Conservation (phyloP, 37 sponge, comb jelly and placozoan species). For the Lycopodina hypogea region DNA sequence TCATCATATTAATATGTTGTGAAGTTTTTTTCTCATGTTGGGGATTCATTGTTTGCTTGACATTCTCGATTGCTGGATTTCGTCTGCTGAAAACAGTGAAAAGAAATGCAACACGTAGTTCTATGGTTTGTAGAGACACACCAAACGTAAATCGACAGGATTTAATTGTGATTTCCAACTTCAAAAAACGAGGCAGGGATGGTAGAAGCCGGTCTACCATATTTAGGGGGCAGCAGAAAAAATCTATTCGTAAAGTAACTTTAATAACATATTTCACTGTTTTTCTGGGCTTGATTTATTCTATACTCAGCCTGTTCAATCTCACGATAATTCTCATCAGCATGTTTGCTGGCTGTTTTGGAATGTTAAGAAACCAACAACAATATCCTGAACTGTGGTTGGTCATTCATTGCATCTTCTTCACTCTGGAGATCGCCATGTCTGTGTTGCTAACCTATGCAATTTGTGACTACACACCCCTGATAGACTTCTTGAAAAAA, state of each 20-base stretch:
- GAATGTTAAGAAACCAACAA: neutral
- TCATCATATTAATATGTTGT: constrained; percentile 39
- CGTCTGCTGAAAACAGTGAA: constrained; percentile 37
- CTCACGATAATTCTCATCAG: constrained; percentile 1
- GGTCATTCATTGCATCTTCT: constrained; percentile 5
- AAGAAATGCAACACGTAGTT: constrained; percentile 9
- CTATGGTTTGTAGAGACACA: constrained; percentile 22
- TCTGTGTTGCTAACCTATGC: constrained; percentile 37
- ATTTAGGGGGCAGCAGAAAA: constrained; percentile 18
- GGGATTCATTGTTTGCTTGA: constrained; percentile 58
- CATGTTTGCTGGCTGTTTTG: constrained; percentile 28
- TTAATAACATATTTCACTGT: constrained; percentile 44
- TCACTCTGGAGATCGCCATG: constrained; percentile 31
- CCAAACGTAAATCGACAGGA: constrained; percentile 15
- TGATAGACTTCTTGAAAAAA: constrained; percentile 11
- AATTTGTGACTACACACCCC: constrained; percentile 28
- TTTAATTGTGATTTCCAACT: constrained; percentile 23
- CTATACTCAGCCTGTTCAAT: constrained; percentile 24
- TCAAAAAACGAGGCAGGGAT: neutral
- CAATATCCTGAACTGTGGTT: constrained; percentile 42
- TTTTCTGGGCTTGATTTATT: constrained; percentile 48
- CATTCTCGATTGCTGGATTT: constrained; percentile 40
- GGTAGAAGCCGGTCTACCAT: neutral
- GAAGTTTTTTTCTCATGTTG: constrained; percentile 44
- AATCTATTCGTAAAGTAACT: constrained; percentile 48